Conservation (phyloP, 1,140 invertebrate genomes). For the Paracyclopina nana region DNA sequence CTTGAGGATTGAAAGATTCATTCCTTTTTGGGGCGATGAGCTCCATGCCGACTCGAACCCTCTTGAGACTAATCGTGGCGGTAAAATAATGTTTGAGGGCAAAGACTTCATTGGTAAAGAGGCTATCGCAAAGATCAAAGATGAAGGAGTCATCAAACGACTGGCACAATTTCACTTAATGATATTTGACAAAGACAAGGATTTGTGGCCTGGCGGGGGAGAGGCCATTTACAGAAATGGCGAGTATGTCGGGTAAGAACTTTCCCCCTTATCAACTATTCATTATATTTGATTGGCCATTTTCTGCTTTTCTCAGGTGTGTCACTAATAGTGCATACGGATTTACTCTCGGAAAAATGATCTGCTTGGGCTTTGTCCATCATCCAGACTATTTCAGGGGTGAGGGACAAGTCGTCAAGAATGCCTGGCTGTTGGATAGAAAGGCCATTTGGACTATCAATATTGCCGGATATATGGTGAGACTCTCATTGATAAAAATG, state of each 20-base stretch:
- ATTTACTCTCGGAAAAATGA: conserved; percentile 37
- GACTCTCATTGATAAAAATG: not conserved
- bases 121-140: conserved; percentile 61
- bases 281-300: not conserved
- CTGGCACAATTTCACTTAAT: conserved; percentile 82
- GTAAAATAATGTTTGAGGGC: conserved; percentile 61
- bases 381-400: conserved; percentile 23
- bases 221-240: conserved; percentile 61
- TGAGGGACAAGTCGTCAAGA: conserved; percentile 25
- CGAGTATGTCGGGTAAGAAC: conserved; percentile 7
- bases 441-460: conserved; percentile 42
- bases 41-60: conserved; percentile 86
- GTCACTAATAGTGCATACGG: conserved; percentile 29
- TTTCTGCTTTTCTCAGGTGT: not conserved
- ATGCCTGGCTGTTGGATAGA: conserved; percentile 34
- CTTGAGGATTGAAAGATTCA: conserved; percentile 87
- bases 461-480: conserved; percentile 33
- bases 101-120: conserved; percentile 69
- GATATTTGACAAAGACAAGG: conserved; percentile 74
- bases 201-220: conserved; percentile 84
- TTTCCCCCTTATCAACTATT: not conserved
- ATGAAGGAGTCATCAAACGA: conserved; percentile 63
- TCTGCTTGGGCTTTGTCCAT: conserved; percentile 42
- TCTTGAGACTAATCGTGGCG: conserved; percentile 77
- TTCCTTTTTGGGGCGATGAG: conserved; percentile 87